These are phyloP conservation scores for Phytoseiulus persimilis DNA, from an alignment of 2,888 invertebrate genomes.

Conservation along the genomic window DNA sequence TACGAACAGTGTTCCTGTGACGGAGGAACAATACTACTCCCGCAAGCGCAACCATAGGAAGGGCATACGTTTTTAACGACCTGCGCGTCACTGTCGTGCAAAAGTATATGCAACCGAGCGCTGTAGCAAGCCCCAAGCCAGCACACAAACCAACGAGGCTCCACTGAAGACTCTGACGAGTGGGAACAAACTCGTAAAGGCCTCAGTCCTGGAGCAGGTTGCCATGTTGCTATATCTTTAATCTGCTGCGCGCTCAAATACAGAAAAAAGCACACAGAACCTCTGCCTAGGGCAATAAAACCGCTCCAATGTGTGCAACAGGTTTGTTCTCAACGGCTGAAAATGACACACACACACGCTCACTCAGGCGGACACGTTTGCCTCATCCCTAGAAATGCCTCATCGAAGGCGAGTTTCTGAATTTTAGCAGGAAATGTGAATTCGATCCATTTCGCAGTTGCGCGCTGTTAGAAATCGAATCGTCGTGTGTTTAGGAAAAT, in stretches of 20 bases:
- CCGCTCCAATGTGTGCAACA: slow-evolving; percentile 5
- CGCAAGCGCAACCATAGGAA: neutral
- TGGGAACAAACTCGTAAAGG: slow-evolving; percentile 5
- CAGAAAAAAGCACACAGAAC: neutral
- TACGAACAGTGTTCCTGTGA: slow-evolving; percentile 25
- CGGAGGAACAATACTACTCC: slow-evolving; percentile 5
- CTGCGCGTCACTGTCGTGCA: neutral
- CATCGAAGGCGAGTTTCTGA: neutral
- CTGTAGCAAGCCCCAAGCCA: neutral
- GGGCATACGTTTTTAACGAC: slow-evolving; percentile 39
- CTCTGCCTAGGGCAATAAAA: neutral
- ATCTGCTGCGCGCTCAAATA: neutral
- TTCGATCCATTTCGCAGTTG: neutral
- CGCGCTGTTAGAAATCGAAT: no score
- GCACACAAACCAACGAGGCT: neutral
- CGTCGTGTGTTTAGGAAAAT: no score
- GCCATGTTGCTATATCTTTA: neutral
- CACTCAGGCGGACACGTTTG: neutral
- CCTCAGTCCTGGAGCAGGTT: neutral
- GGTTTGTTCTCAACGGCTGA: neutral
- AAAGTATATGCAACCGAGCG: neutral
- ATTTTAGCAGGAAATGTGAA: neutral
- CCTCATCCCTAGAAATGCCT: neutral
- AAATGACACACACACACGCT: neutral
- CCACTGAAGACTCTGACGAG: neutral